phyloP scores from a whole-genome alignment of 2,113 vertebrate species.

The Oxyura jamaicensis region DNA sequence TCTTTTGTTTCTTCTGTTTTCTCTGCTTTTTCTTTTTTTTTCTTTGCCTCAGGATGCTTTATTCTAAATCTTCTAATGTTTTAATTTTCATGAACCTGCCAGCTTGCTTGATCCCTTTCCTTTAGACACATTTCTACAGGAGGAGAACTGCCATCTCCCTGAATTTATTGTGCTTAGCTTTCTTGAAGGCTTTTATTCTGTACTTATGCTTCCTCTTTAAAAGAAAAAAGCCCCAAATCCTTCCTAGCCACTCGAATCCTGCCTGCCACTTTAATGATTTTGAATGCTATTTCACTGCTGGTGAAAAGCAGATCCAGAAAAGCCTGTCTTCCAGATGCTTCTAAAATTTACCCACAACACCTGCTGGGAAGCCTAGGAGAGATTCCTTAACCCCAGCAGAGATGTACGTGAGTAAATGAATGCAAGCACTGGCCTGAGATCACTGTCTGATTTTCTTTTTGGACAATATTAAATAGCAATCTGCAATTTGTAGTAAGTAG shows the following conservation, averaged over 20 bases:
- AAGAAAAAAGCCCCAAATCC: neutral
- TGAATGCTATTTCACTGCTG: neutral
- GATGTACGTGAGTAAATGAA: neutral
- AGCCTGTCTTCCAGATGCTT: neutral
- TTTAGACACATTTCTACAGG: neutral
- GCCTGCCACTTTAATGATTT: neutral
- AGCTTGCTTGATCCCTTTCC: neutral
- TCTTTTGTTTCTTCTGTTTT: neutral
- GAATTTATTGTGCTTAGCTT: neutral
- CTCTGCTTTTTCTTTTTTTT: neutral
- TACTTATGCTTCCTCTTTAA: neutral
- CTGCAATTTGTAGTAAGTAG: neutral
- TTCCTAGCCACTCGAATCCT: neutral
- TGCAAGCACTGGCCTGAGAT: neutral
- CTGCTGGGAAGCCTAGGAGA: neutral
- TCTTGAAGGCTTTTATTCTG: neutral
- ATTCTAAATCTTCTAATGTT: neutral
- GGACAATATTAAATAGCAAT: neutral
- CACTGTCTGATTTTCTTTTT: neutral
- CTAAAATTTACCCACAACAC: neutral
- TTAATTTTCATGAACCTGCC: neutral
- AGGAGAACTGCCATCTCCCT: neutral
- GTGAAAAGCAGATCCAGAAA: neutral
- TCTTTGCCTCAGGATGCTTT: neutral
- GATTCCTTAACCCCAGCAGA: neutral